Conservation (phyloP, 1,140 invertebrate species). For the Pollicipes pollicipes region DNA sequence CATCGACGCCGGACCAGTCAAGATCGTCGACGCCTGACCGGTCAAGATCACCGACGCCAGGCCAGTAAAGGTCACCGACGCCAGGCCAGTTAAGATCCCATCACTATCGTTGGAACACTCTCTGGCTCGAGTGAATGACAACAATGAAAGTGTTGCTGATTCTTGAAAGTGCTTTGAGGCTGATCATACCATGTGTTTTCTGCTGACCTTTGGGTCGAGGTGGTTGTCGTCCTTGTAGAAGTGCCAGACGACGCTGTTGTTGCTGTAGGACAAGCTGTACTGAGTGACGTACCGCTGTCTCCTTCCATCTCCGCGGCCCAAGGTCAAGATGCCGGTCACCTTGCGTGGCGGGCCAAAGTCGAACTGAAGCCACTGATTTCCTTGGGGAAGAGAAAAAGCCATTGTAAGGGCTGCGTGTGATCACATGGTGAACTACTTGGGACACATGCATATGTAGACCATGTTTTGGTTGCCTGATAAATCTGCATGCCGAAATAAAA, state of each 20-base stretch:
- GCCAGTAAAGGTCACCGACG: too few relatives aligned
- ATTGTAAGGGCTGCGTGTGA: too few relatives aligned
- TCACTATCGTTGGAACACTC: too few relatives aligned
- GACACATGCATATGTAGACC: too few relatives aligned
- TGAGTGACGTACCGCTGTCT: slow-evolving; percentile 36
- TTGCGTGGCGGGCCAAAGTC: slow-evolving; percentile 36
- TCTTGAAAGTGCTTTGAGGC: neutral
- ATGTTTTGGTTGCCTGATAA: too few relatives aligned
- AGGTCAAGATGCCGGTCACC: slow-evolving; percentile 33
- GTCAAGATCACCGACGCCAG: too few relatives aligned
- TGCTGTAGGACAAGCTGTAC: slow-evolving; percentile 38
- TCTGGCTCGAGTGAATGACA: neutral
- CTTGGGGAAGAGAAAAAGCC: slow-evolving; percentile 21
- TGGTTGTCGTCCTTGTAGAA: slow-evolving; percentile 39
- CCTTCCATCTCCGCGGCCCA: slow-evolving; percentile 35
- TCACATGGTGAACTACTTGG: too few relatives aligned
- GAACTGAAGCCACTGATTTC: slow-evolving; percentile 38
- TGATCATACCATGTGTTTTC: too few relatives aligned
- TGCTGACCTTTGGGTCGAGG: slow-evolving; percentile 34
- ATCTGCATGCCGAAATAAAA: too few relatives aligned
- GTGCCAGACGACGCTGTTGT: slow-evolving; percentile 36
- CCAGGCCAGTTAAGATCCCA: too few relatives aligned
- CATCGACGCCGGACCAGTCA: too few relatives aligned
- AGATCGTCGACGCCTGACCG: too few relatives aligned
- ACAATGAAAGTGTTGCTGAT: neutral